Base-by-base conservation (phyloP, 1,140 invertebrate species). In the Hyphantria cunea region DNA sequence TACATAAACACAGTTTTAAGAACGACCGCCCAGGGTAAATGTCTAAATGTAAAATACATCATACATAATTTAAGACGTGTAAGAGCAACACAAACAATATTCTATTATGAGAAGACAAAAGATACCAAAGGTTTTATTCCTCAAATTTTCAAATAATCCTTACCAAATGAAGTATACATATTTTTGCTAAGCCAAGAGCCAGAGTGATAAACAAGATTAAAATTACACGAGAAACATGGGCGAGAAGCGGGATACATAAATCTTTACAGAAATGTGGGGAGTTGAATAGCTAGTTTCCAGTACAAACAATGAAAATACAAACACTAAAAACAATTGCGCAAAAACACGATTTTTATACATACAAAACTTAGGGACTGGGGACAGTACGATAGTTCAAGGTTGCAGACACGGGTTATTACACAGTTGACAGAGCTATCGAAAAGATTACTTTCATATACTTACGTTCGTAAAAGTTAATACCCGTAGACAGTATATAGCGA, bases 151-250 rank as follows among this genome's bases (percentile, higher is more conserved):
- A 58, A 49, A 48, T 58, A 58, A 58, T 58, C 55, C 14, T 9
- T 56, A 54, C 37, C 42, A 54, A 34, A 33, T 45, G 45, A 55
- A 14, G 45, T 47, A 58, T 49, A 58, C 45, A 64, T 65, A 53
- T 72, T 67, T 69, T 58, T 17, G 34, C 62, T 11, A n/a, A 34
- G 60, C 62, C 44, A 55, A 59, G 42, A 53, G 60, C 68, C n/a
- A n/a, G n/a, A n/a, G n/a, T n/a, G 50, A 76, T 78, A 82, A 82
- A 82, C 67, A 80, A 79, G 70, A 80, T 79, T 82, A 80, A 84
- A 76, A 82, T 80, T 82, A 78, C 80, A 79, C 48, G 62, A 59
- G 41, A 56, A 51, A 63, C 56, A 61, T 68, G 53, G 52, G 51
- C 63, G 56, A 52, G 32, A 12, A 25, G 12, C 59, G 44, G 39